Evolutionary conservation across 2,888 invertebrate genomes (phyloP).

Genomic region (Philaethria dido): DNA sequence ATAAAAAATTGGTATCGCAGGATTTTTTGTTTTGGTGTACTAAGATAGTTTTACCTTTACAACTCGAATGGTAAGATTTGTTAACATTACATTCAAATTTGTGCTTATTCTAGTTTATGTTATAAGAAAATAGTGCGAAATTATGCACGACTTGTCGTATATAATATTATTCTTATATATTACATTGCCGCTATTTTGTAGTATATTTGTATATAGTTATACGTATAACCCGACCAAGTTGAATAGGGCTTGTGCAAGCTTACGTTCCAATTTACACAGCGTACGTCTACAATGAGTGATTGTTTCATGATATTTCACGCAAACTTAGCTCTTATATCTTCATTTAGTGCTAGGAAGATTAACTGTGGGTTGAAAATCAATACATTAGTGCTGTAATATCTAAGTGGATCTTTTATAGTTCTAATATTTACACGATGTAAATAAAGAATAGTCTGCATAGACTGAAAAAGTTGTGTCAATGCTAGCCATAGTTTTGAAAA

Average conservation of each 20-base stretch:
- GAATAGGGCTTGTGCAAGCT: constrained; percentile 51
- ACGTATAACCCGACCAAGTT: constrained; percentile 67
- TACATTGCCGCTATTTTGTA: constrained; percentile 79
- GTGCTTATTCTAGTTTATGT: constrained; percentile 48
- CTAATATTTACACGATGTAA: background rate
- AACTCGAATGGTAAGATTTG: constrained; percentile 42
- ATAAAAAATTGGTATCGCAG: constrained; percentile 78
- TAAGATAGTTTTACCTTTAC: constrained; percentile 55
- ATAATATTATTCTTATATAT: constrained; percentile 64
- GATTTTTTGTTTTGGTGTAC: constrained; percentile 67
- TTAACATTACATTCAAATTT: constrained; percentile 35
- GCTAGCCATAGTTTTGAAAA: constrained; percentile 36
- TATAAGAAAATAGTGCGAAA: constrained; percentile 50
- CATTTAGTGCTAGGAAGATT: constrained; percentile 26
- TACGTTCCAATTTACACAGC: constrained; percentile 64
- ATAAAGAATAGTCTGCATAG: constrained; percentile 2
- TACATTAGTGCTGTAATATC: constrained; percentile 25
- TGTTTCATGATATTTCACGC: constrained; percentile 22
- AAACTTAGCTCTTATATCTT: constrained; percentile 20
- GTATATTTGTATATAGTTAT: constrained; percentile 63
- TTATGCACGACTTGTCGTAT: constrained; percentile 59
- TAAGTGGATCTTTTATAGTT: background rate
- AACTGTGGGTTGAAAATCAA: constrained; percentile 37
- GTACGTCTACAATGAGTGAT: constrained; percentile 36
- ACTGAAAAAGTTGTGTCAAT: constrained; percentile 37